These are phyloP conservation scores for Ophioninae sp. DNA, from an alignment of 2,888 invertebrate species.

Conservation along the genomic window DNA sequence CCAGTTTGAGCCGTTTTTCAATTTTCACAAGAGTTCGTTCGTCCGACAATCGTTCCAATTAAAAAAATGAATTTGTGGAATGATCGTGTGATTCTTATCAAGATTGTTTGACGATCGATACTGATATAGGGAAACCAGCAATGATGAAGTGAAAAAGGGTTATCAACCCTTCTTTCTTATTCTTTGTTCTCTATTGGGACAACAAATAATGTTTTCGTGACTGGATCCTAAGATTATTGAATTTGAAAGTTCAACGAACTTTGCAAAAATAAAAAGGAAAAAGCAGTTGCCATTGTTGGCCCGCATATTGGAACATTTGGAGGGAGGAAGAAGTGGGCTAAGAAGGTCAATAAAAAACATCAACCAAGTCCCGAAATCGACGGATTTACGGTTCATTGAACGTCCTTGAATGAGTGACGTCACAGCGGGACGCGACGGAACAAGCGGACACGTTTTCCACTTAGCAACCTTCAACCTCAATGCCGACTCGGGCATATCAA, in stretches of 20 bases:
- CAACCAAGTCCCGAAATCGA: conserved; percentile 42
- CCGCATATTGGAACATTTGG: neutral
- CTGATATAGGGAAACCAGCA: neutral
- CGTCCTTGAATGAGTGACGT: conserved; percentile 78
- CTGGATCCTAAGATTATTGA: neutral
- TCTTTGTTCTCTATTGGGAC: neutral
- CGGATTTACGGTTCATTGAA: conserved; percentile 73
- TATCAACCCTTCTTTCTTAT: no score
- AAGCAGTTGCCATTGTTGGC: neutral
- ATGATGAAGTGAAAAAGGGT: no score
- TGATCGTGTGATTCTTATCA: neutral
- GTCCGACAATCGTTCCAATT: neutral
- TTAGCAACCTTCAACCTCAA: conserved; percentile 67
- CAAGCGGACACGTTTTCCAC: conserved; percentile 68
- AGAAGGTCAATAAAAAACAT: conserved; percentile 19
- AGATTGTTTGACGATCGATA: neutral
- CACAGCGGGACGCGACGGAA: conserved; percentile 67
- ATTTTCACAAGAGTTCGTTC: neutral
- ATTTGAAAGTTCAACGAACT: no score
- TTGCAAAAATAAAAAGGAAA: no score
- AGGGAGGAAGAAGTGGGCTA: neutral
- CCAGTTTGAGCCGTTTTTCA: neutral
- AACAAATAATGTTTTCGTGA: neutral
- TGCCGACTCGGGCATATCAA: conserved; percentile 69
- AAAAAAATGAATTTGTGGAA: neutral